Evolutionary conservation across 1,140 invertebrate genomes (phyloP), one percentile per base, ranked within the genome.

Genomic region (Ruditapes philippinarum): DNA sequence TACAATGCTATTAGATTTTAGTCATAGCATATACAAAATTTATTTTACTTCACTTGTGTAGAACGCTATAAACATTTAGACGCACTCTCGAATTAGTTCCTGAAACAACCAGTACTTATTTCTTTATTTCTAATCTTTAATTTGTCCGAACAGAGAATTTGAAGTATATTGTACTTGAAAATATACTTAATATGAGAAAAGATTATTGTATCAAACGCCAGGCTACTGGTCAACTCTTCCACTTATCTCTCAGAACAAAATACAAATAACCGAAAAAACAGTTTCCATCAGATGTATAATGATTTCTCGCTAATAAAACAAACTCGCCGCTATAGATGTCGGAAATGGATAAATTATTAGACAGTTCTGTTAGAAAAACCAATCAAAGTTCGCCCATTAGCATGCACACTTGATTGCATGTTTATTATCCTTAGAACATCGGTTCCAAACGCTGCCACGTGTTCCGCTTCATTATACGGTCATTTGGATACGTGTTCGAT

Each of bases 321-420:
- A 84, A 84, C 68, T 70, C 38, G 62, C 62, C 49, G 68, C 68
- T 49, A 33, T 84, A 68, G n/a, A 80, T 54, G 85, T 79, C 85
- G 85, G 85, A 80, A 80, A 80, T 80, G 76, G 74, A n/a, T 80
- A 88, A 88, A 88, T 88, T 88, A 88, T 88, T 88, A 73, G 57
- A 79, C 85, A 88, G 65, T 57, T 62, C 74, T 78, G 42, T 76
- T 49, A 80, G 38, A 79, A 88, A 79, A 68, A 19, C 76, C 54
- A 88, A 88, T 88, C 85, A 62, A 12, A 54, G 49, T 3, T 42
- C 42, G 76, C 19, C 74, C 85, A 88, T 88, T 88, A 88, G 54
- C 25, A 45, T 49, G 76, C 74, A 80, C 85, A 68, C 74, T 76
- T 80, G 85, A 80, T 80, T 80, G 74, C 85, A 88, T 80, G 85